Evolutionary conservation across 2,113 vertebrate species (phyloP), one percentile per base, ranked within the genome.

Genomic region (Podarcis cretensis): DNA sequence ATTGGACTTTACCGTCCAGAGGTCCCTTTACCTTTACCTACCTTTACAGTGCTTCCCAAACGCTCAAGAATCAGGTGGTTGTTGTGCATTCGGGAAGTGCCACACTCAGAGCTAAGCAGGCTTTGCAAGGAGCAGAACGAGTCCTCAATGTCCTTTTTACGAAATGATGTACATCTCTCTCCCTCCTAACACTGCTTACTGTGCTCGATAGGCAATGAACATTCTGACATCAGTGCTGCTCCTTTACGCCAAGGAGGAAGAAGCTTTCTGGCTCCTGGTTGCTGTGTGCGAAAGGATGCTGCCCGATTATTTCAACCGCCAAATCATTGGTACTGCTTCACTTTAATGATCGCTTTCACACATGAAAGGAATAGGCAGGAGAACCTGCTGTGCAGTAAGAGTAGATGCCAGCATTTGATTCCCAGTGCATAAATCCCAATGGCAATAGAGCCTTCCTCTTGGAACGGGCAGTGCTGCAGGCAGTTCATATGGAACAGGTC

Each of bases 221-320:
- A 99, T 99, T 94, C 97, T 99, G 95, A 99, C 99, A 7, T 99
- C 99, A 1, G 98, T 99, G 73, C 97, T 99, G 86, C 97, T 99
- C 91, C 97, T 99, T 23, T 99, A 99, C 48, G 98, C 99, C 43
- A 99, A 99, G 96, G 99, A 99, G 93, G 99, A 99, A 94, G 99
- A 99, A 90, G 99, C 99, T 1, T 99, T 99, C 96, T 99, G 99
- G 99, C 97, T 99, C 81, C 93, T 99, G 81, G 98, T 99, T 87
- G 98, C 98, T 1, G 98, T 99, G 68, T 99, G 99, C 95, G 99
- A 99, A 96, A 97, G 98, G 96, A 99, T 99, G 98, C 94, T 99
- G 79, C 99, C 99, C 0, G 98, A 99, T 96, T 99, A 99, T 95
- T 99, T 99, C 92, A 99, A 99, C 96, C 98, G 98, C 30, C 96